phyloP scores from a whole-genome alignment of 2,888 invertebrate species.

The Diarsia mendica region DNA sequence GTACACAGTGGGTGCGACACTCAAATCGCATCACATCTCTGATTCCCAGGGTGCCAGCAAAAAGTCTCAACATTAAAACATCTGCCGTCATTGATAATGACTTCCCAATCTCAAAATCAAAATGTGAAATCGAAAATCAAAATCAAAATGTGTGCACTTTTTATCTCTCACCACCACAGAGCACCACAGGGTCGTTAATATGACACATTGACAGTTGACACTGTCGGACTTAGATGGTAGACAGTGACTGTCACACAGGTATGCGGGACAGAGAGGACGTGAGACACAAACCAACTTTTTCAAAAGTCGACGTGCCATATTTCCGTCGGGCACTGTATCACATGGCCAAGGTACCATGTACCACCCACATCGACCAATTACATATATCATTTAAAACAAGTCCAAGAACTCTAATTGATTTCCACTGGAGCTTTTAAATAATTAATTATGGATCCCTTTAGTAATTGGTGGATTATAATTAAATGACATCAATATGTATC shows the following conservation, averaged over 20 bases:
- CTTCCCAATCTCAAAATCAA: slow-evolving; percentile 10
- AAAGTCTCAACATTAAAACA: slow-evolving; percentile 13
- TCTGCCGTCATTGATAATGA: slow-evolving; percentile 18
- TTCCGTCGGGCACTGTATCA: not conserved
- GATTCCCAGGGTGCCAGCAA: not conserved
- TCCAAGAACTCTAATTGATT: slow-evolving; percentile 31
- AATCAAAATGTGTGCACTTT: not conserved
- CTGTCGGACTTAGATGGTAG: not conserved
- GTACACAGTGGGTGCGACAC: not conserved
- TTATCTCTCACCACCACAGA: not conserved
- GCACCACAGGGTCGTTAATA: not conserved
- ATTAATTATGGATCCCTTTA: slow-evolving; percentile 15
- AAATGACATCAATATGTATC: too few species aligned
- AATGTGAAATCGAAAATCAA: too few species aligned
- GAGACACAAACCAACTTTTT: not conserved
- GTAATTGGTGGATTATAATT: not conserved
- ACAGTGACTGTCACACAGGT: not conserved
- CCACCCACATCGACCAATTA: slow-evolving; percentile 40
- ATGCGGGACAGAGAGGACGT: not conserved
- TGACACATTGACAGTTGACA: not conserved
- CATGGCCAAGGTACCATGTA: not conserved
- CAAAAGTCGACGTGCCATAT: not conserved
- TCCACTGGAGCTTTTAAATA: slow-evolving; percentile 35
- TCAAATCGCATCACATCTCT: slow-evolving; percentile 26
- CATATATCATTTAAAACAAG: slow-evolving; percentile 30